Evolutionary conservation across 1,140 invertebrate genomes (phyloP).

Genomic region (Colletes latitarsis): DNA sequence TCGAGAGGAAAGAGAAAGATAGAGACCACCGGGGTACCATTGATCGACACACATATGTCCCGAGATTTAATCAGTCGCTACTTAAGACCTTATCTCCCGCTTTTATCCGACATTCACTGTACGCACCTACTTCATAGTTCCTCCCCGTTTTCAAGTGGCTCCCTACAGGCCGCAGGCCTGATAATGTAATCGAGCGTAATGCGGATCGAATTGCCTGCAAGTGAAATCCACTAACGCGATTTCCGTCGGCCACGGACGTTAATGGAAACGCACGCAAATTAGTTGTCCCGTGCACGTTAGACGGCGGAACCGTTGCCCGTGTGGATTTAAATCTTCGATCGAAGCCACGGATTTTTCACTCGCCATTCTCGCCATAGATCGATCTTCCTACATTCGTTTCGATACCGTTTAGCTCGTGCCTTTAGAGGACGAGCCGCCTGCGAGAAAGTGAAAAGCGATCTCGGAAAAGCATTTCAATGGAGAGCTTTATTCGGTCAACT

Average conservation of each 20-base stretch:
- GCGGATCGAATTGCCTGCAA: constrained; percentile 70
- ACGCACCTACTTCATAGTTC: constrained; percentile 34
- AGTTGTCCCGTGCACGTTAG: constrained; percentile 48
- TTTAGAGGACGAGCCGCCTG: too few species aligned
- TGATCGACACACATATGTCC: constrained; percentile 80
- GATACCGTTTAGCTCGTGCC: too few species aligned
- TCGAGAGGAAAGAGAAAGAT: constrained; percentile 34
- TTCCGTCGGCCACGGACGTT: constrained; percentile 54
- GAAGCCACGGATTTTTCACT: too few species aligned
- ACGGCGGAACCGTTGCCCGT: constrained; percentile 18
- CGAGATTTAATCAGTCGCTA: constrained; percentile 80
- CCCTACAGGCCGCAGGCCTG: constrained; percentile 32
- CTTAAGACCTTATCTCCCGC: constrained; percentile 77
- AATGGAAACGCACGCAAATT: constrained; percentile 73
- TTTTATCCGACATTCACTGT: constrained; percentile 63
- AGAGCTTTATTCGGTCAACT: too few species aligned
- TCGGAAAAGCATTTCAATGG: too few species aligned
- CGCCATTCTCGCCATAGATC: too few species aligned
- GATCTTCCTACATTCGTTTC: too few species aligned
- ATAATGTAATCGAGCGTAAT: constrained; percentile 78
- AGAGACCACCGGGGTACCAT: constrained; percentile 63
- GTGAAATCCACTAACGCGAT: constrained; percentile 71
- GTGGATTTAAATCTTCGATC: constrained; percentile 24
- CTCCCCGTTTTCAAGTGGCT: constrained; percentile 40
- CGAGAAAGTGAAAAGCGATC: too few species aligned